Evolutionary conservation across 1,140 invertebrate genomes (phyloP), one percentile per base, ranked within the genome.

Genomic region (Drosophila kikkawai): DNA sequence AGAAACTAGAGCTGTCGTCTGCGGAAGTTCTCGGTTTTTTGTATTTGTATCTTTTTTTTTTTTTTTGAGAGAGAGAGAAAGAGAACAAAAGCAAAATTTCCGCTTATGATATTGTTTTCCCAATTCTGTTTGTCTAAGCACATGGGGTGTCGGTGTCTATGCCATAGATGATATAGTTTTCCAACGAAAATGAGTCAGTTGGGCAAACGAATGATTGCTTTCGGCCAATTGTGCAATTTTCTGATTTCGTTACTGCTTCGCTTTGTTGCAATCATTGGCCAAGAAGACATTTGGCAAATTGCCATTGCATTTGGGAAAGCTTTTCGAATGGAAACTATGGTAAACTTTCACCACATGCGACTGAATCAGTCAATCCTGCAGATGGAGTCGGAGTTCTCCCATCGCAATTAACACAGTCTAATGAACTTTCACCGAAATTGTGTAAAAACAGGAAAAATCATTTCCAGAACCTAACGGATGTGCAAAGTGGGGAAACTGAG

Each of bases 281-380:
- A 80, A 88, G 82, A 80, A 88, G 82, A 79, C 84, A 83, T 88
- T 87, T 87, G 67, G 84, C 85, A 84, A 87, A 90, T 88, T 87
- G 80, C 84, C 83, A 90, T 87, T 88, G 80, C 84, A 84, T 80
- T 87, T 79, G 83, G 67, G 61, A 87, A 84, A 83, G 78, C 69
- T 19, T 42, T 82, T 64, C 26, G 48, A 56, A 56, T 22, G 19
- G 22, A 22, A 55, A 47, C 66, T 80, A 36, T 53, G 19, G 48
- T 77, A 68, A 81, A 85, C 81, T 84, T 90, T 71, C 85, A 81
- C 80, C 85, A 81, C 69, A 67, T 85, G 78, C 45, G 48, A 53
- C 75, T 29, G n/a, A 73, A 42, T 70, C 67, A 73, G 47, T 71
- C 57, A 76, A 74, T 90, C 67, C 79, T 79, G 50, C 37, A 78